phyloP scores from a whole-genome alignment of 2,113 vertebrate genomes.

The Himantopus leucocephalus region DNA sequence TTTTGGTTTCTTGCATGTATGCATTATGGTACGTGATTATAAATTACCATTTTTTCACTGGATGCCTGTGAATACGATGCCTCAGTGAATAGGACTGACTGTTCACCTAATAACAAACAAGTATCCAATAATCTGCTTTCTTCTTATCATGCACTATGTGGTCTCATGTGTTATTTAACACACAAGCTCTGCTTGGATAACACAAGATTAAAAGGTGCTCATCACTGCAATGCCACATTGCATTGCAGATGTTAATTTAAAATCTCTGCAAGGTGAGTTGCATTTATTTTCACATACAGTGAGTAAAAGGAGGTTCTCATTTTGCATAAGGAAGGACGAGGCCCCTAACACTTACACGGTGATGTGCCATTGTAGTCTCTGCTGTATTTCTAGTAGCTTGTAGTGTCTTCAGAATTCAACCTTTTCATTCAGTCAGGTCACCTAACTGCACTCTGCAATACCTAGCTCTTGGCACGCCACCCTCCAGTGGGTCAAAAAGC shows the following conservation, averaged over 20 bases:
- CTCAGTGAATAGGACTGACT: background rate
- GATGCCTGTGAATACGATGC: background rate
- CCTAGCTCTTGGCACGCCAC: background rate
- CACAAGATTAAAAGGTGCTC: background rate
- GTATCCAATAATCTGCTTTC: background rate
- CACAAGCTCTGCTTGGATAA: background rate
- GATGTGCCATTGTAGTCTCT: background rate
- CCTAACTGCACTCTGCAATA: background rate
- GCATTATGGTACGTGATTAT: background rate
- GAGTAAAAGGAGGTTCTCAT: background rate
- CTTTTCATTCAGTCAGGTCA: background rate
- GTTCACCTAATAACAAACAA: background rate
- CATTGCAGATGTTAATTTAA: background rate
- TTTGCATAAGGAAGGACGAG: background rate
- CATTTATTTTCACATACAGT: background rate
- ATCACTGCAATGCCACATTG: background rate
- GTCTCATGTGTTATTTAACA: background rate
- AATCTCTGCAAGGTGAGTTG: background rate
- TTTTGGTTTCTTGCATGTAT: background rate
- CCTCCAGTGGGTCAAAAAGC: background rate
- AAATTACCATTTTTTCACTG: background rate
- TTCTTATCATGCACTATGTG: background rate
- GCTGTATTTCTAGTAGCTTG: background rate
- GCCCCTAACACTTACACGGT: background rate
- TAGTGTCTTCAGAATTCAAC: background rate